Evolutionary conservation across 2,888 invertebrate genomes (phyloP).

Genomic region (Agriopis marginaria): DNA sequence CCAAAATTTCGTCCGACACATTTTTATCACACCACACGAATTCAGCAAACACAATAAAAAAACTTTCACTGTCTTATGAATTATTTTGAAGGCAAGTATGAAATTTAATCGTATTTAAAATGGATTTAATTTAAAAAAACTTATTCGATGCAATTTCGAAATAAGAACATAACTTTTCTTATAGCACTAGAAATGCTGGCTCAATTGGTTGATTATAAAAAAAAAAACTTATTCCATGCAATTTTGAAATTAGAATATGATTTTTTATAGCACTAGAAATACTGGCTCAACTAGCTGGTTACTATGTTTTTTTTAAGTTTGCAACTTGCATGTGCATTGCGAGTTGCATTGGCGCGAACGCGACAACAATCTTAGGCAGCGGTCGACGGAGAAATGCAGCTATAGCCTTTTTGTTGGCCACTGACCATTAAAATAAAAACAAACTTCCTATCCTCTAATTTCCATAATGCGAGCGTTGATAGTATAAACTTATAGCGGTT

Average conservation of each 20-base stretch:
- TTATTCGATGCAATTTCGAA: neutral
- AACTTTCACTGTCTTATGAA: slow-evolving; percentile 27
- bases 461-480: slow-evolving; percentile 22
- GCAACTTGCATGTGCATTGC: neutral
- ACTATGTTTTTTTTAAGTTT: slow-evolving; percentile 11
- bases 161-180: no score
- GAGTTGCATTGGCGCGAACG: neutral
- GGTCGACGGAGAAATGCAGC: slow-evolving; percentile 44
- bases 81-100: neutral
- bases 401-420: slow-evolving; percentile 5
- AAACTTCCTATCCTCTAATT: slow-evolving; percentile 23
- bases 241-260: slow-evolving; percentile 25
- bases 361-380: slow-evolving; percentile 35
- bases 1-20: slow-evolving; percentile 61
- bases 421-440: slow-evolving; percentile 17
- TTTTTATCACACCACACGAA: slow-evolving; percentile 46
- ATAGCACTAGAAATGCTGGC: no score
- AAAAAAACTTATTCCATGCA: neutral
- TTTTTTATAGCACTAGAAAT: slow-evolving; percentile 1
- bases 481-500: slow-evolving; percentile 10
- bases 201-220: no score
- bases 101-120: no score
- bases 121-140: neutral
- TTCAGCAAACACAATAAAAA: slow-evolving; percentile 23
- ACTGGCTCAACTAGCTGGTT: slow-evolving; percentile 9